Evolutionary conservation across 2,113 vertebrate genomes (phyloP), one percentile per base, ranked within the genome.

Genomic region (Tychaedon coryphoeus): DNA sequence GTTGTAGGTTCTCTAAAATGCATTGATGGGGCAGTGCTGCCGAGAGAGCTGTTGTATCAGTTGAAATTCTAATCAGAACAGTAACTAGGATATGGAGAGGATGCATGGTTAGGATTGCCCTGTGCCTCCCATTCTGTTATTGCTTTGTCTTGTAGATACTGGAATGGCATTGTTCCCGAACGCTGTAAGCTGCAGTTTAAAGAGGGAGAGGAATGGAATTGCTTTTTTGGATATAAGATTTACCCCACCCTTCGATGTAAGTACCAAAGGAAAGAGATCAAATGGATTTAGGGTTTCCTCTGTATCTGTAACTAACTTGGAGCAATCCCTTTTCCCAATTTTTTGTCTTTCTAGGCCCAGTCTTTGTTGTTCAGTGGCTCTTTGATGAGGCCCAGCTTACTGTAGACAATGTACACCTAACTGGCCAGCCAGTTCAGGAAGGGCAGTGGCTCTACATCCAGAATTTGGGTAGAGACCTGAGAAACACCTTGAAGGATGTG

Each of bases 401-500:
- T 0, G 99, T 99, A 54, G 99, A 99, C 97, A 99, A 99, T 33
- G 99, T 99, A 7, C 99, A 99, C 95, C 98, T 99, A 61, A 99
- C 99, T 8, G 99, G 99, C 3, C 99, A 99, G 95, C 99, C 99
- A 1, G 98, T 99, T 48, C 99, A 99, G 97, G 99, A 99, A 43
- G 99, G 99, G 57, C 99, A 99, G 94, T 99, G 99, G 99, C 98
- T 99, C 51, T 99, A 99, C 97, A 99, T 99, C 85, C 99, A 99
- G 97, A 99, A 99, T 75, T 92, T 99, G 92, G 99, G 99, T 47
- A 98, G 98, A 19, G 99, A 99, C 96, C 98, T 99, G 82, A 98
- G 99, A 75, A 99, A 99, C 96, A 99, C 99, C 1, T 98, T 99
- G 66, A 99, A 99, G 97, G 99, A 99, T 9, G 99, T 99, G 84